Conservation (phyloP, 2,888 invertebrate species). For the Automeris io region DNA sequence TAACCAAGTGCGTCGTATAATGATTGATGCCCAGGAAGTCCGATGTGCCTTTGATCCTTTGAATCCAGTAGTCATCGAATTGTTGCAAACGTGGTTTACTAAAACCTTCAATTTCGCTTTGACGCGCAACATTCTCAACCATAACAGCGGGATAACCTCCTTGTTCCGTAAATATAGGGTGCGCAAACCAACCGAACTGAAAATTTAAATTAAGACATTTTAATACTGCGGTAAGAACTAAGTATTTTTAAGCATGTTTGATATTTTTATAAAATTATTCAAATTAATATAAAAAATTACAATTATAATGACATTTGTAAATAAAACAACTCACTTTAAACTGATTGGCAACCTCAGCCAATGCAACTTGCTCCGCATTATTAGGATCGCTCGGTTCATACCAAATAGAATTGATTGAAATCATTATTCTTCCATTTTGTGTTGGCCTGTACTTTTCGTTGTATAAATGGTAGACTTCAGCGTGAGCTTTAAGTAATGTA, state of each 20-base stretch:
- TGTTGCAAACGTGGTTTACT: constrained; percentile 57
- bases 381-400: constrained; percentile 65
- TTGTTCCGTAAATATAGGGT: constrained; percentile 67
- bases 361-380: constrained; percentile 52
- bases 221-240: neutral
- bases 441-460: constrained; percentile 73
- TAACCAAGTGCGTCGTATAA: constrained; percentile 66
- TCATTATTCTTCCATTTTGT: constrained; percentile 76
- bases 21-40: constrained; percentile 72
- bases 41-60: constrained; percentile 66
- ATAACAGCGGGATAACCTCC: constrained; percentile 71
- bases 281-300: no score
- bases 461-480: constrained; percentile 80
- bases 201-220: constrained; percentile 12
- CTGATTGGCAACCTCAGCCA: constrained; percentile 70
- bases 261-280: no score
- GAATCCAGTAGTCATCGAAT: constrained; percentile 62
- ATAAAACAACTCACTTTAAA: constrained; percentile 68
- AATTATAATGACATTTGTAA: no score
- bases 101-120: constrained; percentile 60
- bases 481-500: constrained; percentile 81
- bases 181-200: constrained; percentile 75
- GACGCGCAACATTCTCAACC: constrained; percentile 60
- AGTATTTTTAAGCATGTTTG: no score
- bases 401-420: constrained; percentile 74